Conservation (phyloP, 2,113 vertebrate genomes). For the Hydrolagus affinis region DNA sequence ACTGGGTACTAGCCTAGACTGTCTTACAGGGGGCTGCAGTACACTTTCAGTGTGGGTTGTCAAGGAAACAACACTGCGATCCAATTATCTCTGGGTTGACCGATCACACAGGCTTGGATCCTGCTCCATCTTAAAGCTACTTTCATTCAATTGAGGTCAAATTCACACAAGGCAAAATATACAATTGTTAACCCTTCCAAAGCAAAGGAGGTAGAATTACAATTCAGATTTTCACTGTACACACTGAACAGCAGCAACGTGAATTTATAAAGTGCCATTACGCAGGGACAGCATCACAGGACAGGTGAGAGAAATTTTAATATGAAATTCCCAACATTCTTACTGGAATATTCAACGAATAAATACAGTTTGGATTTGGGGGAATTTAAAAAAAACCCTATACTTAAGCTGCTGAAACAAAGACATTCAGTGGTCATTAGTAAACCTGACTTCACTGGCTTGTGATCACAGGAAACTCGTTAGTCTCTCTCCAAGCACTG, state of each 20-base stretch:
- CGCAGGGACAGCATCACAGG: no score
- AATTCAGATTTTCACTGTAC: not conserved
- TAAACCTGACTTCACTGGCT: no score
- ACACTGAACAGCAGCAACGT: no score
- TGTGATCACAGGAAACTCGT: no score
- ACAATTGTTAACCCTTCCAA: not conserved
- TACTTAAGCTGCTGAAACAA: no score
- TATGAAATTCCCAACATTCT: not conserved
- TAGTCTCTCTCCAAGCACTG: no score
- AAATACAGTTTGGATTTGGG: no score
- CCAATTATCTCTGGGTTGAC: slow-evolving; percentile 2
- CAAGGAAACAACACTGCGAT: not conserved
- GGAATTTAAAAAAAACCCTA: no score
- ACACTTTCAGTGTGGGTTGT: not conserved
- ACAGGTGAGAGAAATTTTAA: no score
- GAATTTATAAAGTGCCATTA: no score
- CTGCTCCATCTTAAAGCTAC: slow-evolving; percentile 1
- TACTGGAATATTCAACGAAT: not conserved
- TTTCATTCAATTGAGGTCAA: not conserved
- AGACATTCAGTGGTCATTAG: no score
- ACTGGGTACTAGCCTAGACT: not conserved
- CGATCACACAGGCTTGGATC: not conserved
- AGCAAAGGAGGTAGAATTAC: not conserved
- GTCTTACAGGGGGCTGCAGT: not conserved
- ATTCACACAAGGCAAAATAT: not conserved